Evolutionary conservation across 2,797 vertebrate species (phyloP).

Genomic region (Rhadinocentrus ornatus): DNA sequence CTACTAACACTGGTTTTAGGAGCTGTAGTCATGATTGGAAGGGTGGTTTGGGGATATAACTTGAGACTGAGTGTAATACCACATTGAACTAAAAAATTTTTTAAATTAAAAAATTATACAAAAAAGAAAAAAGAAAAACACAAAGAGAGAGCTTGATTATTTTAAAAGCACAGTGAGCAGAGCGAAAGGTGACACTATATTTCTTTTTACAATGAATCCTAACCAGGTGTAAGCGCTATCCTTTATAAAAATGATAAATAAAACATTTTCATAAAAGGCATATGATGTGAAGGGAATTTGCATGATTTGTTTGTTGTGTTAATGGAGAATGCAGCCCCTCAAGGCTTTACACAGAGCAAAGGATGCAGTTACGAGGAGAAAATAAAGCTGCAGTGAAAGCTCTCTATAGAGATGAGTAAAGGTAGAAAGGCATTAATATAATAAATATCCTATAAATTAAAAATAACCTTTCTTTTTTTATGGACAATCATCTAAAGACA

Average conservation of each 20-base stretch:
- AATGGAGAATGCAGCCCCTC: background rate
- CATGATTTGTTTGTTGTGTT: background rate
- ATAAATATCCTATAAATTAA: background rate
- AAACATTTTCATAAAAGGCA: slow-evolving; percentile 3
- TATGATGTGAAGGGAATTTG: slow-evolving; percentile 1
- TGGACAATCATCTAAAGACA: background rate
- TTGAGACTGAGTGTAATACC: slow-evolving; percentile 25
- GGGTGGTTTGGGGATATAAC: slow-evolving; percentile 12
- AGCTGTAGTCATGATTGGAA: slow-evolving; percentile 12
- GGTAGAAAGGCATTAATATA: background rate
- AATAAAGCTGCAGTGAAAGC: background rate
- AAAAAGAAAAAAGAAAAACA: background rate
- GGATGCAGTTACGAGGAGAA: background rate
- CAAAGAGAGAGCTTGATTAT: slow-evolving; percentile 37
- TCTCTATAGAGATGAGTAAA: slow-evolving; percentile 1
- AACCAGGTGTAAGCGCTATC: slow-evolving; percentile 5
- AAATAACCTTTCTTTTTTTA: background rate
- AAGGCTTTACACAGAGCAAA: background rate
- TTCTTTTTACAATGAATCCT: slow-evolving; percentile 21
- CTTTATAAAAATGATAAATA: slow-evolving; percentile 19
- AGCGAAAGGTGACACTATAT: background rate
- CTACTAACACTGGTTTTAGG: background rate
- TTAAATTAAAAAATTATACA: background rate
- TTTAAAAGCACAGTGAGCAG: slow-evolving; percentile 42
- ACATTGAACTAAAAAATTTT: too few relatives aligned